Evolutionary conservation across 35 echinoderm and acorn worm genomes (phyloP), one percentile per base, ranked within the genome.

Genomic region (Patiria miniata): DNA sequence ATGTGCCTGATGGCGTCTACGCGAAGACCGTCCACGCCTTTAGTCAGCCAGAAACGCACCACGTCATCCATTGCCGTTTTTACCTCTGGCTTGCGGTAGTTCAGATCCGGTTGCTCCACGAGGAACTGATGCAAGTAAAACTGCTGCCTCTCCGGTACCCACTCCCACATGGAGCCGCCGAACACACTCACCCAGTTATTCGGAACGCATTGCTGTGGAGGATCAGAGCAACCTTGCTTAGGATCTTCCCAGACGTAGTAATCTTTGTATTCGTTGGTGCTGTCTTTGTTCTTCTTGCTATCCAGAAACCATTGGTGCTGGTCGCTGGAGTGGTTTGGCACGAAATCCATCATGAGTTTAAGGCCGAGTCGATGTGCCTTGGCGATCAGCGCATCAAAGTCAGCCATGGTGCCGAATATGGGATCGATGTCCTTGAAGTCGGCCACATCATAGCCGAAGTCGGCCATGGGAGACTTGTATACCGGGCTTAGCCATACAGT

Each of bases 261-360:
- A 78, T 99, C 87, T 36, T 89, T 79, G 59, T 99, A 90, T 15
- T 60, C 44, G 61, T 92, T 94, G 39, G 23, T 78, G 19, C 68
- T 22, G 36, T 99, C 86, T 36, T 90, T 77, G 40, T 23, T 90
- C 57, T 58, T 68, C 40, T 53, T 86, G 57, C 93, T 95, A 16
- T 85, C 68, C 3, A 73, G 36, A 44, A 99, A 99, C 96, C 96
- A 99, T 12, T 61, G 56, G 69, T 99, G 96, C 60, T 93, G 39
- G n/a, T 99, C 85, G 34, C 96, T 99, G 14, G 96, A 99, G 77
- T 99, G 96, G 59, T 99, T 99, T 0, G 92, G 92, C 39, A 99
- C 93, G 38, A 99, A 99, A 23, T 99, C 96, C 86, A 99, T 53
- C 9, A 99, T 86, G 29, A 99, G 83, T 61, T 85, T 89, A 0